Evolutionary conservation across 2,888 invertebrate species (phyloP).

Genomic region (Philopedon plagiatum): DNA sequence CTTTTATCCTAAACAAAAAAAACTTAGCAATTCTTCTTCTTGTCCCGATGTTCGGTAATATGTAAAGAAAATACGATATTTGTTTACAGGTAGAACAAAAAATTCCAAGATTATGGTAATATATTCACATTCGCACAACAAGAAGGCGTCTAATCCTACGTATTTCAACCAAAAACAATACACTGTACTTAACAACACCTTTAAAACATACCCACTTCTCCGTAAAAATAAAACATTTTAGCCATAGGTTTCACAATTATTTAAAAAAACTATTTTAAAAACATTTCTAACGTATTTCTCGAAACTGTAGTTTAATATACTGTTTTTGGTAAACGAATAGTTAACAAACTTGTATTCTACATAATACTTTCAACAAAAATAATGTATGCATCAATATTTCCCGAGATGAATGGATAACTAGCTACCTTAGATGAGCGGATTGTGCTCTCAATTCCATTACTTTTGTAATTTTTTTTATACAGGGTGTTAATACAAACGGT

Average conservation of each 20-base stretch:
- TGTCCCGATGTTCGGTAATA: too few species aligned
- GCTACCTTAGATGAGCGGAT: slow-evolving; percentile 24
- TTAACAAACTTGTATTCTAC: slow-evolving; percentile 38
- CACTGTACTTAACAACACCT: slow-evolving; percentile 23
- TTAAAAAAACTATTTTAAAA: slow-evolving; percentile 2
- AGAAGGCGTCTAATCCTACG: slow-evolving; percentile 46
- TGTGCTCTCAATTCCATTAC: neutral
- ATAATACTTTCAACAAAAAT: slow-evolving; percentile 41
- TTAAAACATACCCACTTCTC: slow-evolving; percentile 48
- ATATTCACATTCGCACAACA: slow-evolving; percentile 27
- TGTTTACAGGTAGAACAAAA: neutral
- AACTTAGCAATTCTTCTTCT: too few species aligned
- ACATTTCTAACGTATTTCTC: neutral
- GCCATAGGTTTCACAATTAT: slow-evolving; percentile 11
- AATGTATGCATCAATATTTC: slow-evolving; percentile 43
- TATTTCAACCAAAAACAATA: slow-evolving; percentile 18
- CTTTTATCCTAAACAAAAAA: too few species aligned
- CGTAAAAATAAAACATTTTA: slow-evolving; percentile 49
- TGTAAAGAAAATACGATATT: neutral
- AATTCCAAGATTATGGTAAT: slow-evolving; percentile 16
- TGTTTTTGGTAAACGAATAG: slow-evolving; percentile 42
- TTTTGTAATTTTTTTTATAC: too few species aligned
- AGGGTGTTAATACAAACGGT: too few species aligned
- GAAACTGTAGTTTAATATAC: neutral
- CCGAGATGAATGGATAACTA: slow-evolving; percentile 49